These are phyloP conservation scores for Illadopsis cleaveri DNA, from an alignment of 2,113 vertebrate genomes.

Conservation along the genomic window DNA sequence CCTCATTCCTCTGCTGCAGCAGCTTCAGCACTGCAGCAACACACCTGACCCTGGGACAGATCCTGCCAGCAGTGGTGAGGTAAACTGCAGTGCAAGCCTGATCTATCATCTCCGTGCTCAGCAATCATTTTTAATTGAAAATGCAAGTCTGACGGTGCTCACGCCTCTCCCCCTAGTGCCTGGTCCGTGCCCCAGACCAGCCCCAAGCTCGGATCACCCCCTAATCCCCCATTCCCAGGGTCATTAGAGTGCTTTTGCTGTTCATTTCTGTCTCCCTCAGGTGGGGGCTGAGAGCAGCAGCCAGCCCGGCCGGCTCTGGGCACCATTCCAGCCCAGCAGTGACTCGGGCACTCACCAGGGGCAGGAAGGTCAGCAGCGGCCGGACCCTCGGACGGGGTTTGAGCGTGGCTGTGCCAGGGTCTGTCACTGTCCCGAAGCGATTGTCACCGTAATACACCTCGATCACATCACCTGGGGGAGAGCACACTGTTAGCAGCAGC, in stretches of 20 bases:
- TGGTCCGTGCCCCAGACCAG: not conserved
- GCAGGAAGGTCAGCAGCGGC: conserved; percentile 77
- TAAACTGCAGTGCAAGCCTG: not conserved
- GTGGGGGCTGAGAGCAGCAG: not conserved
- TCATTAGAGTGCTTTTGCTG: not conserved
- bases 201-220: not conserved
- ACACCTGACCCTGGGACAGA: not conserved
- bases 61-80: not conserved
- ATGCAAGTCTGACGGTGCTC: not conserved
- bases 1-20: not conserved
- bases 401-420: conserved; percentile 78
- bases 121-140: not conserved
- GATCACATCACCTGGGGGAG: conserved; percentile 52
- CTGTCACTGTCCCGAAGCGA: conserved; percentile 66
- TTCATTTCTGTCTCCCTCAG: not conserved
- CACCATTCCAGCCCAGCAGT: not conserved
- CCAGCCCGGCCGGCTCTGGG: conserved; percentile 12
- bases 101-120: not conserved
- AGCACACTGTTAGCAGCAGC: not conserved
- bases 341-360: conserved; percentile 68
- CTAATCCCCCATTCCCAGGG: not conserved
- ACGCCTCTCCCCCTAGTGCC: not conserved
- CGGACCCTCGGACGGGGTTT: conserved; percentile 77
- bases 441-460: conserved; percentile 72
- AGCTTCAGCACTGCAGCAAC: not conserved